Evolutionary conservation across 2,113 vertebrate genomes (phyloP), one percentile per base, ranked within the genome.

Genomic region (Trogon melanurus): DNA sequence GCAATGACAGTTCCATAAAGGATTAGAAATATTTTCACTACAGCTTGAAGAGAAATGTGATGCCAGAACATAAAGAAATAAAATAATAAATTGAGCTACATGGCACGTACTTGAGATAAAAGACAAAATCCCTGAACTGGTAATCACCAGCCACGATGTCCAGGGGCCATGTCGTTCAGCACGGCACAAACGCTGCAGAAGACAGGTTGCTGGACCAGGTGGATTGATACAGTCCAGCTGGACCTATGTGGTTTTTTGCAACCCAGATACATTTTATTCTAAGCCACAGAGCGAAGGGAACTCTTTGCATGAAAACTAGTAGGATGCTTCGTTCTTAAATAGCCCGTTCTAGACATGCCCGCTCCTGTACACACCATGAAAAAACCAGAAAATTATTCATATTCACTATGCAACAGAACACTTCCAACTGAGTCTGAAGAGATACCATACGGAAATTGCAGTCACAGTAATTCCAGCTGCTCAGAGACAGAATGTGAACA

Each of bases 401-500:
- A 9, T 20, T 44, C 45, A 26, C 54, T 6, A 7, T 9, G 18
- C n/a, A 74, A 64, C 25, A 29, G 44, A 91, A 25, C 23, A 10
- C 56, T 70, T 56, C 44, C 60, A 78, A 95, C 20, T 64, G 66
- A 36, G 15, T 64, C 86, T 60, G 88, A 66, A 86, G 1, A 84
- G 76, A 69, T 26, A 70, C 64, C 58, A 66, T 34, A 19, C 44
- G 82, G 91, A 95, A 97, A 91, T 45, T 44, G 60, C 88, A 91
- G 67, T 81, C 64, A 56, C 38, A 93, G 79, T 19, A 76, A 32
- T 64, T 88, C 75, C 88, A 93, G 73, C 73, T 91, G 84, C 62
- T 47, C 41, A 54, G 60, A 92, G 62, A 76, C 61, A 65, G 60
- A 78, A 66, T 3, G 36, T 26, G 66, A 94, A 50, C 64, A 83